phyloP scores from a whole-genome alignment of 2,888 invertebrate species.

The Agriotes lineatus region DNA sequence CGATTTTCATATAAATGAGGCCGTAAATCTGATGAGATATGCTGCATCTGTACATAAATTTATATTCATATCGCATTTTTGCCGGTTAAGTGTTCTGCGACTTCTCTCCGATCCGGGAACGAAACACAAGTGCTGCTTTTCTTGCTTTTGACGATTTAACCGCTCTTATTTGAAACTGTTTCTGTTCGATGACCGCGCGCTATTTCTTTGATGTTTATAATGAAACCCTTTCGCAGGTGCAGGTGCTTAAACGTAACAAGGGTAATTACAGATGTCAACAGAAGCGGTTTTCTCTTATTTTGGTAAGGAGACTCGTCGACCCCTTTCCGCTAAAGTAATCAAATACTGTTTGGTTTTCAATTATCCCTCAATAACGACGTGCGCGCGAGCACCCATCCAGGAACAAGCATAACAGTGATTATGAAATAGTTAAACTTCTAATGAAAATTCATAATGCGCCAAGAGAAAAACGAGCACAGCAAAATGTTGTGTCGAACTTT shows the following conservation, averaged over 20 bases:
- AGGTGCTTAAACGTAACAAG: constrained; percentile 11
- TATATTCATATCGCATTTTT: constrained; percentile 34
- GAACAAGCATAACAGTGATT: constrained; percentile 8
- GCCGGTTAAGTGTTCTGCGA: constrained; percentile 26
- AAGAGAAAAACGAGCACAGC: constrained; percentile 33
- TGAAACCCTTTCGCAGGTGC: neutral
- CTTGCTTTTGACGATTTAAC: constrained; percentile 14
- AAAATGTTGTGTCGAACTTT: constrained; percentile 43
- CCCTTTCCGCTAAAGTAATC: neutral
- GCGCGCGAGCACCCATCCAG: neutral
- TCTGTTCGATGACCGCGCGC: constrained; percentile 6
- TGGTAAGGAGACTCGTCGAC: neutral
- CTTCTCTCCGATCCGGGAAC: constrained; percentile 8
- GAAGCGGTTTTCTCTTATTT: constrained; percentile 4
- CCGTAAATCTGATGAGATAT: constrained; percentile 31
- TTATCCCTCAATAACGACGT: neutral
- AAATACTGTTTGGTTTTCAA: neutral
- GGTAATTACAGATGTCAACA: constrained; percentile 6
- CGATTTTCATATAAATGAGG: constrained; percentile 36
- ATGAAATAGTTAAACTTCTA: constrained; percentile 22
- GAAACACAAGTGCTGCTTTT: constrained; percentile 5
- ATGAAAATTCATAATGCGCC: constrained; percentile 23
- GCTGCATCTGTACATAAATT: constrained; percentile 29
- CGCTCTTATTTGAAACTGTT: constrained; percentile 8
- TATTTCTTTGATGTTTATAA: constrained; percentile 16